Base-by-base conservation (phyloP, 2,797 vertebrate genomes). In the Acridotheres tristis region DNA sequence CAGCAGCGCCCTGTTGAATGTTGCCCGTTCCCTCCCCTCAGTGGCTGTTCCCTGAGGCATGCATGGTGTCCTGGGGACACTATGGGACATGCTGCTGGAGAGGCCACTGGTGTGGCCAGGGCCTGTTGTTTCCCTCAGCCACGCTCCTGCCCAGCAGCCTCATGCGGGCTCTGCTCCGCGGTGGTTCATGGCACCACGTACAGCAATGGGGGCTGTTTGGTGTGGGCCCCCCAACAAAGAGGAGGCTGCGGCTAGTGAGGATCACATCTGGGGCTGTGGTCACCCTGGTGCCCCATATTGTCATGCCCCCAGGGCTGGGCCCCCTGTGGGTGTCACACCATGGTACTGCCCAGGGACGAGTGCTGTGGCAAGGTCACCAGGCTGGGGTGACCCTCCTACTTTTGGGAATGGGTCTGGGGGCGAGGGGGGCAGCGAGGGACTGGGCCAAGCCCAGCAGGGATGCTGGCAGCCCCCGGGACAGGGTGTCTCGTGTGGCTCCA, bases 131-230 rank as follows among this genome's bases (percentile, higher is more conserved):
- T 36, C 36, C 45, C 47, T 58, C n/a, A 1, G 23, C 57, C 6
- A 0, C 0, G 17, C 53, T 54, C 48, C 19, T 6, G 51, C 71
- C 25, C n/a, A 3, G 27, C 53, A 25, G 48, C 16, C 53, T 50
- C 26, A 38, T 0, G 0, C 0, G 0, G 53, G 45, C 54, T 51
- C 34, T 65, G 2, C 15, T 19, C 61, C 27, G 51, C 5, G 0
- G 38, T 1, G 2, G 5, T 32, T 10, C 0, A 0, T 29, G 61
- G 20, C 65, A 51, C 13, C 20, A 0, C 0, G 0, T 18, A 1
- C 1, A 1, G 19, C 36, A 17, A 5, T 8, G 2, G 23, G 34
- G 0, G 1, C 19, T 13, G 1, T 50, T 63, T 21, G 19, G 63
- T 1, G 0, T 2, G 4, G 57, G 6, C 26, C 38, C 11, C 7